Evolutionary conservation across 2,888 invertebrate species (phyloP), one percentile per base, ranked within the genome.

Genomic region (Hydriomena furcata): DNA sequence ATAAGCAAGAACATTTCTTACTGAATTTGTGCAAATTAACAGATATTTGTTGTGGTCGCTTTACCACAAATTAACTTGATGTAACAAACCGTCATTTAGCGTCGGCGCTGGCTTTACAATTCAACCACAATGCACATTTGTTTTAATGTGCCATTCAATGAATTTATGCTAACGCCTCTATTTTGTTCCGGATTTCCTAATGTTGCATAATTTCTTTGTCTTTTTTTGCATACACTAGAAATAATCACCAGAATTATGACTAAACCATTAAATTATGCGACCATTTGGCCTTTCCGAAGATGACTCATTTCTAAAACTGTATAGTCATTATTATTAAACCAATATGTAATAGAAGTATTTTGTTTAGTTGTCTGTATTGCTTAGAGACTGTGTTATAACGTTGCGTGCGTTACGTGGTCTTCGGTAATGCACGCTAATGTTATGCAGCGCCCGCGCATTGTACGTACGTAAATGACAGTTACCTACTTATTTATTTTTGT

Each of bases 371-470:
- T 34, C 42, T n/a, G 25, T 42, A 5, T 13, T 11, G 20, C 5
- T 31, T 25, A 42, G 32, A 61, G 57, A 58, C 57, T 55, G 40
- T 63, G 62, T 61, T 58, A 60, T 55, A 65, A 66, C 45, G 7
- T 49, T 53, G 61, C 58, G 60, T 63, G 62, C 46, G 52, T 58
- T 59, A 62, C 65, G 60, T 59, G 50, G 11, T 34, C 24, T 48
- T 34, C 47, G 58, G 64, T 65, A 67, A 61, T 57, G 55, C 55
- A 63, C 60, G 57, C 41, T 48, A 52, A 62, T 53, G 52, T 58
- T 61, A 61, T 55, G 58, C 55, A 45, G 55, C 43, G 40, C 28
- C 32, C 35, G 43, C 34, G 45, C 27, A 44, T 35, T 44, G 37
- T 30, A 40, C n/a, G n/a, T n/a, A n/a, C n/a, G n/a, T n/a, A n/a